A percentile compares a stretch with the other conserved stretches of the same genome.
Evolutionary conservation across 92 coral and sea anemone genomes (phyloP).

Genomic region (Zoanthus sociatus): DNA sequence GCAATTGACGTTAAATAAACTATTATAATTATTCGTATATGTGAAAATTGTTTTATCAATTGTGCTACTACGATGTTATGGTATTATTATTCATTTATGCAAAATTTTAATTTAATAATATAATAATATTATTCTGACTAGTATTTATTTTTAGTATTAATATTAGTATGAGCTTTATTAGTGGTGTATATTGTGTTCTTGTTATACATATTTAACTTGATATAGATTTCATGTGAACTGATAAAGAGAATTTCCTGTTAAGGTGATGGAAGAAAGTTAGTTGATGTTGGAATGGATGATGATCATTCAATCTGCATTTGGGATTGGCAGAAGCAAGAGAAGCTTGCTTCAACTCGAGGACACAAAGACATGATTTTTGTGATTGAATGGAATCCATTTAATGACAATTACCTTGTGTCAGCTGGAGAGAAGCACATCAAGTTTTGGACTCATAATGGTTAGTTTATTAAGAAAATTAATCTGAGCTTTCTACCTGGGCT

Average conservation of each 20-base stretch:
- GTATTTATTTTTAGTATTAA: too few species aligned
- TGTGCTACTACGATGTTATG: too few species aligned
- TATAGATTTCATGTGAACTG: too few species aligned
- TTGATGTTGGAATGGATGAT: slow-evolving; percentile 96
- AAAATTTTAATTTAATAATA: too few species aligned
- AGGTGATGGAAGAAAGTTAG: slow-evolving; percentile 98
- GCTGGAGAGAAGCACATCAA: slow-evolving; percentile 99
- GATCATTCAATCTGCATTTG: slow-evolving; percentile 95
- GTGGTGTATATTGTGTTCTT: too few species aligned
- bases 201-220: too few species aligned
- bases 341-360: slow-evolving; percentile 90
- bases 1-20: too few species aligned
- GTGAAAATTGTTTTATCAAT: too few species aligned
- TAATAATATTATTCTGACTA: too few species aligned
- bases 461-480: not conserved
- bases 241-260: not conserved
- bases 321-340: slow-evolving; percentile 98
- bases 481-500: not conserved
- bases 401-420: slow-evolving; percentile 87
- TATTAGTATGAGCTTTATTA: too few species aligned
- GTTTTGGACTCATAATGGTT: slow-evolving; percentile 96
- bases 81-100: too few species aligned
- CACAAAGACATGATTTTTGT: slow-evolving; percentile 98
- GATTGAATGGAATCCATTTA: slow-evolving; percentile 95
- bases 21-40: too few species aligned